Evolutionary conservation across 2,797 vertebrate species (phyloP).

Genomic region (Neostethus bicornis): DNA sequence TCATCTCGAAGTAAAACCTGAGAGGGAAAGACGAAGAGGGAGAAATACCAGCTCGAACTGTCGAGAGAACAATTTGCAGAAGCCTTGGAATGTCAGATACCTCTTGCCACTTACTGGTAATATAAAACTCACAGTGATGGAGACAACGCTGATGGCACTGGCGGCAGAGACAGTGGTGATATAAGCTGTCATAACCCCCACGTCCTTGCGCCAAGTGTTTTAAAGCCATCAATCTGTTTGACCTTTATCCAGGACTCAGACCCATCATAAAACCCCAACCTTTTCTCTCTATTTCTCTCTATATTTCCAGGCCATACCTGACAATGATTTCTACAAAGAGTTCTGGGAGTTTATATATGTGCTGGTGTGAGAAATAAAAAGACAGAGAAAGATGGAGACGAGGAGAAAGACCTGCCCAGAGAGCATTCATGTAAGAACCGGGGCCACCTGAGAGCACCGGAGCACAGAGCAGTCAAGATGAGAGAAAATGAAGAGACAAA

Average conservation of each 20-base stretch:
- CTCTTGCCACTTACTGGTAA: constrained; percentile 60
- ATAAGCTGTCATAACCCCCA: constrained; percentile 67
- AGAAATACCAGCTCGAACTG: constrained; percentile 56
- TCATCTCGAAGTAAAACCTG: constrained; percentile 68
- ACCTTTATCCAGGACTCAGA: constrained; percentile 59
- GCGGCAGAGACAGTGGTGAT: constrained; percentile 50
- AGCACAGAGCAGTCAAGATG: constrained; percentile 63
- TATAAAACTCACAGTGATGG: constrained; percentile 54
- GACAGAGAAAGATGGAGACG: constrained; percentile 38
- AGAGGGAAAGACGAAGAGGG: constrained; percentile 25
- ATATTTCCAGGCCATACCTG: constrained; percentile 46
- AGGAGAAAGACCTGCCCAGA: constrained; percentile 33
- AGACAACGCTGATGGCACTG: constrained; percentile 51
- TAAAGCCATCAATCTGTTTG: constrained; percentile 62
- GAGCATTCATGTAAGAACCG: constrained; percentile 49
- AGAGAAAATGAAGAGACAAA: constrained; percentile 75
- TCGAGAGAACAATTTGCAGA: constrained; percentile 65
- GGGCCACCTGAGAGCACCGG: constrained; percentile 64
- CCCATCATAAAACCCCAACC: constrained; percentile 37
- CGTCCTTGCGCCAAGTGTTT: constrained; percentile 49
- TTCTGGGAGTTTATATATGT: constrained; percentile 11
- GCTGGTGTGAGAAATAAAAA: constrained; percentile 3
- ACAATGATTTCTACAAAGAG: constrained; percentile 52
- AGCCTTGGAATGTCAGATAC: constrained; percentile 66
- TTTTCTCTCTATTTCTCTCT: constrained; percentile 48